A percentile compares a stretch with the other conserved stretches of the same genome.
These are phyloP conservation scores for Dorcus parallelipipedus DNA, from an alignment of 2,888 invertebrate genomes.

Conservation along the genomic window DNA sequence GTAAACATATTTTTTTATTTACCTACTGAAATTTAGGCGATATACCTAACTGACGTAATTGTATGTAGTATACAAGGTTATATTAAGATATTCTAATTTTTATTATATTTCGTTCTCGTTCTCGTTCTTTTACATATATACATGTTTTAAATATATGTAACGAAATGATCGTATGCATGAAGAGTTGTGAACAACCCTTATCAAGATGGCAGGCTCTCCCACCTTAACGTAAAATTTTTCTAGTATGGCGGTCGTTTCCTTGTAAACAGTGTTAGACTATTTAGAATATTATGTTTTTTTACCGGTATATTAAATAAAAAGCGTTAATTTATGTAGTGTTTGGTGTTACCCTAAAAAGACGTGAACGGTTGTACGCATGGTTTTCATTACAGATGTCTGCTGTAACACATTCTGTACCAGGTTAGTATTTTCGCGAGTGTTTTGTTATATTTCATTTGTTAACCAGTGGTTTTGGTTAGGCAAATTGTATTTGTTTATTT, in stretches of 20 bases:
- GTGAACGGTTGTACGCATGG: conserved; percentile 43
- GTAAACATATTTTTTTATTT: no score
- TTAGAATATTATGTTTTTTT: conserved; percentile 20
- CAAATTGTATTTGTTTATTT: no score
- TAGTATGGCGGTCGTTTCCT: conserved; percentile 50
- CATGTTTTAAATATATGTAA: no score
- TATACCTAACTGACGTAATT: no score
- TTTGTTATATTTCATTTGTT: background rate
- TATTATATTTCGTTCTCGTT: no score
- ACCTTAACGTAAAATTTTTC: conserved; percentile 40
- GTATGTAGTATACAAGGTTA: no score
- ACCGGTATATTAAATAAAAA: conserved; percentile 9
- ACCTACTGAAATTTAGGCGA: no score
- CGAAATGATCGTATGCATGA: no score
- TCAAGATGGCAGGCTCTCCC: conserved; percentile 34
- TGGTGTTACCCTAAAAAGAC: conserved; percentile 29
- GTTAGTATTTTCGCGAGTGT: conserved; percentile 40
- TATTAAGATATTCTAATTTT: no score
- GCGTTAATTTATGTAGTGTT: conserved; percentile 26
- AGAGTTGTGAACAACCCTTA: conserved; percentile 17
- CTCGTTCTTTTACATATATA: no score
- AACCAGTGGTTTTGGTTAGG: no score
- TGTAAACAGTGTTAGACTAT: conserved; percentile 46
- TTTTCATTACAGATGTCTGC: conserved; percentile 53
- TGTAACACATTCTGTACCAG: conserved; percentile 54